Base-by-base conservation (phyloP, 2,113 vertebrate species). In the Romanogobio albipinnatus region DNA sequence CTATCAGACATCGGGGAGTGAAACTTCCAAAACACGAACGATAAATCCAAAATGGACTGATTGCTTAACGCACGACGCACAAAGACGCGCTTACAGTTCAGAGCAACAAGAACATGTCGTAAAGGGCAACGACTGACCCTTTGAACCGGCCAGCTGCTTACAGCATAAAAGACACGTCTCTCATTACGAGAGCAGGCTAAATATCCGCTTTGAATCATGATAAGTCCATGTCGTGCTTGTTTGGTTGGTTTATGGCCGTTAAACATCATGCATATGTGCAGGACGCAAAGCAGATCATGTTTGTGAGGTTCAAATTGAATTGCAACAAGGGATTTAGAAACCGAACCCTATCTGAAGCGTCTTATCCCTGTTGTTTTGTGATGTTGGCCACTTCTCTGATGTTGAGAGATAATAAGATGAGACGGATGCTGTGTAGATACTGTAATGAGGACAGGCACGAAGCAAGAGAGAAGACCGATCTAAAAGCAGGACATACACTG, bases 261-360 rank as follows among this genome's bases (percentile, higher is more conserved):
- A 70, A 70, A 70, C 17, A n/a, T 68, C 33, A 68, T 9, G 9
- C 5, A 14, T 13, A 71, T 10, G 68, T 71, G 39, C 39, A 45
- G 43, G 22, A 24, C 5, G 1, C 17, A 68, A 64, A 39, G 33
- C 66, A 68, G 66, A 68, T 39, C 15, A 22, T 39, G 66, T 68
- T 68, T 39, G 33, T 68, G 73, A 75, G 51, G 45, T 75, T 75
- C 73, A 53, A 9, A 5, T 53, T 76, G 53, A 76, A 53, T 76
- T 76, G 70, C 14, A 76, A 53, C 47, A 29, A 10, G 74, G 24
- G 47, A 53, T 76, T 53, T 75, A 26, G 73, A 24, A 47, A 53
- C 47, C 15, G 13, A 22, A 22, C 3, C 33, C 8, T 17, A 19
- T 36, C 64, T 3, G 14, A 49, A 14, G 43, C 45, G 13, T 75